A percentile compares a stretch with the other conserved stretches of the same genome.
These are phyloP conservation scores for Mus spicilegus DNA, from an alignment of 2,113 vertebrate genomes.

Conservation along the genomic window DNA sequence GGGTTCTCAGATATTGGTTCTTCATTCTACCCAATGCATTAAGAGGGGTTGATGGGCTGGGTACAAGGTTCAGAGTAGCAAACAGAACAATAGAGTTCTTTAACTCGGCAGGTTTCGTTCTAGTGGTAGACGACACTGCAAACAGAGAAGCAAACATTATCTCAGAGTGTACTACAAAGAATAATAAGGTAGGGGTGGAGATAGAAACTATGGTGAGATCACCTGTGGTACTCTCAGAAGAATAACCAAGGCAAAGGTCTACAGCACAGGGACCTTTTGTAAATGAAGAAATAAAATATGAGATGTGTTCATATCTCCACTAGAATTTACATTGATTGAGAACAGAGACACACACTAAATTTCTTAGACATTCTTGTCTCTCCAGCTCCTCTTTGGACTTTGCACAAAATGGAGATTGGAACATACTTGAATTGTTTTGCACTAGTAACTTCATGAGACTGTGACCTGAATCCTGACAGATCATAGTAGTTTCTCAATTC, in stretches of 20 bases:
- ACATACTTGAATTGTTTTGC: not conserved
- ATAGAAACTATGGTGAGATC: not conserved
- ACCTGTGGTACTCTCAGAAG: not conserved
- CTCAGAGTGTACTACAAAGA: not conserved
- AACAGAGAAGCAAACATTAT: not conserved
- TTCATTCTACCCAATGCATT: conserved; percentile 15
- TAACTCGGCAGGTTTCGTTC: not conserved
- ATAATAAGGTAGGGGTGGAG: not conserved
- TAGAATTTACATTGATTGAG: not conserved
- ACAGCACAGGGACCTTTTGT: not conserved
- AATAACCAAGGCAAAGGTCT: too few relatives aligned
- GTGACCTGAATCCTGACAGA: not conserved
- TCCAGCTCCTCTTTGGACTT: not conserved
- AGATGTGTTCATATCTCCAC: not conserved
- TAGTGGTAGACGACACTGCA: not conserved
- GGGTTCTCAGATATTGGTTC: not conserved
- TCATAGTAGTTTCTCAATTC: not conserved
- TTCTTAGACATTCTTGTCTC: not conserved
- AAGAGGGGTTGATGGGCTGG: not conserved
- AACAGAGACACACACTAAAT: not conserved
- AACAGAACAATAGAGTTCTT: not conserved
- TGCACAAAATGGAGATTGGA: not conserved
- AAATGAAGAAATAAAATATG: not conserved
- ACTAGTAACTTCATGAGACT: not conserved
- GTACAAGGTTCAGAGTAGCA: not conserved